Evolutionary conservation across 2,797 vertebrate species (phyloP).

Genomic region (Falco columbarius): DNA sequence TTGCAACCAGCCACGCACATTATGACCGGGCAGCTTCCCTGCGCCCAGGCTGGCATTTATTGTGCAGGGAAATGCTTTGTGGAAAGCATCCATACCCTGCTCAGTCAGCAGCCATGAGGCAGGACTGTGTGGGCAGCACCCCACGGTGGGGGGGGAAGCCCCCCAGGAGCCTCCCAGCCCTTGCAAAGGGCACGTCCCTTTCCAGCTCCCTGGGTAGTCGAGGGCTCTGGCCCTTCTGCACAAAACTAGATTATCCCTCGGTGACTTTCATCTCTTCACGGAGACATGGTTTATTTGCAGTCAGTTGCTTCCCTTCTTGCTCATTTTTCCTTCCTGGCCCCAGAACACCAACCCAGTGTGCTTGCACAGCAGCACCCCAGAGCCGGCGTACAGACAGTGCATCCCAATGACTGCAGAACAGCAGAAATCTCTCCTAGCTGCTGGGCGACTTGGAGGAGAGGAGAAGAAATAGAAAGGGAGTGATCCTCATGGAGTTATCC

Average conservation of each 20-base stretch:
- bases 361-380: not conserved
- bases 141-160: not conserved
- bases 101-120: not conserved
- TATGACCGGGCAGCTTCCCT: not conserved
- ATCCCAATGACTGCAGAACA: not conserved
- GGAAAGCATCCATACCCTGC: not conserved
- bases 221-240: not conserved
- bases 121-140: not conserved
- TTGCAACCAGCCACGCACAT: not conserved
- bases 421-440: not conserved
- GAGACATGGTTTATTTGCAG: not conserved
- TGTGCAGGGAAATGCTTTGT: not conserved
- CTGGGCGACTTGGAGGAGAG: not conserved
- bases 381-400: not conserved
- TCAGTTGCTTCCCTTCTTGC: not conserved
- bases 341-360: not conserved
- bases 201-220: not conserved
- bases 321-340: not conserved
- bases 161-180: not conserved
- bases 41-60: not conserved
- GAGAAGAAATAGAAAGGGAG: not conserved
- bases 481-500: not conserved
- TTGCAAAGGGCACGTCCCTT: not conserved
- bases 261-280: not conserved
- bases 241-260: not conserved